Evolutionary conservation across 2,888 invertebrate species (phyloP).

Genomic region (Tenthredo scrophulariae): DNA sequence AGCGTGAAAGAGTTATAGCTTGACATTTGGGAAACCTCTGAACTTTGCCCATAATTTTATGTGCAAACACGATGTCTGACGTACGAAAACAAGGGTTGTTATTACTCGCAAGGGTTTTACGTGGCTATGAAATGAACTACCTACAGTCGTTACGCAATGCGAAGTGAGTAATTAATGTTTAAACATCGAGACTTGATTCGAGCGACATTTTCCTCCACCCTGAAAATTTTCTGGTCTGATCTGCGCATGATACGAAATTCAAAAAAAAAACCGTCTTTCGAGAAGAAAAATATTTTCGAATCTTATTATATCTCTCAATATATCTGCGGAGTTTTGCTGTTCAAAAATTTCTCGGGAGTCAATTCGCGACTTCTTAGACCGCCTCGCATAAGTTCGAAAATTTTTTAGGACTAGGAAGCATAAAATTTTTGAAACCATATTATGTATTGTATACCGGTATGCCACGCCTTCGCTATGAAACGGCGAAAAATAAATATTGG

Average conservation of each 20-base stretch:
- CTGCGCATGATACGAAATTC: background rate
- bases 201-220: background rate
- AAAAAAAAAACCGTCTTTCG: background rate
- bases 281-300: background rate
- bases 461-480: background rate
- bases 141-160: background rate
- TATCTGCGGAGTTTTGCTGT: background rate
- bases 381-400: background rate
- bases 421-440: background rate
- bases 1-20: background rate
- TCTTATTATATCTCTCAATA: background rate
- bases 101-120: slow-evolving; percentile 12
- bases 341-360: background rate
- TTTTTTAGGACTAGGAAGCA: background rate
- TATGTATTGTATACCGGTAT: background rate
- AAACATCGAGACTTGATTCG: background rate
- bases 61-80: background rate
- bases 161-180: background rate
- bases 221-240: background rate
- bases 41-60: slow-evolving; percentile 8
- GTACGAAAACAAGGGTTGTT: slow-evolving; percentile 28
- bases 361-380: background rate
- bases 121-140: background rate
- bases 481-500: slow-evolving; percentile 26
- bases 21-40: background rate